Base-by-base conservation (phyloP, 37 sponge, comb jelly and placozoan species). In the Cliona cf. orientalis region DNA sequence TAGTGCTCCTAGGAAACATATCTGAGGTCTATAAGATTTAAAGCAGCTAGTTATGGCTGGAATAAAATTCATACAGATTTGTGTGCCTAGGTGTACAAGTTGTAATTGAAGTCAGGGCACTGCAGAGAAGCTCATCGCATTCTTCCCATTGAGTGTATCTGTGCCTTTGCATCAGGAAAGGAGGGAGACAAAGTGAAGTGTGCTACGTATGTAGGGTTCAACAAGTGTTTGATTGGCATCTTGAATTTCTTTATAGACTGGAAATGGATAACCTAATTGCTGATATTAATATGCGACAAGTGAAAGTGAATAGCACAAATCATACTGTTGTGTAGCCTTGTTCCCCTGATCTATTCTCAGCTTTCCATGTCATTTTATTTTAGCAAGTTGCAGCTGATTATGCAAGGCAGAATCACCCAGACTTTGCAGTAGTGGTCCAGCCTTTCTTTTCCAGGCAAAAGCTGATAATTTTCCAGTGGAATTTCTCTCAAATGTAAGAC, bases 371-470 rank as follows among this genome's bases (percentile, higher is more conserved):
- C n/a, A n/a, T n/a, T n/a, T 56, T 31, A 74, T 25, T 80, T 33
- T 25, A 42, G 61, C 58, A 81, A 77, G 71, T 84, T 63, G 91
- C 82, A 26, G 9, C 43, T 32, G 76, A 74, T 26, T 81, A 80
- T 67, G 71, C 76, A 0, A 19, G 36, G 46, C 77, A 71, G 32
- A 75, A 82, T 34, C 85, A 93, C 42, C 43, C 69, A 57, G 91
- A 93, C 58, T 93, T 93, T 89, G 90, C 91, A 17, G 94, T 75
- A 56, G 75, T 93, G 36, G 63, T 73, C 7, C 94, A 93, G 58
- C 94, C 94, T 0, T 86, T 87, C 63, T 44, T 86, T 33, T 76
- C 78, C 49, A 66, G 80, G 81, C 71, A 17, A 71, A 36, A 23
- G 62, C 83, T 37, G 84, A 74, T 25, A 65, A 74, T 22, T 80